Base-by-base conservation (phyloP, 2,797 vertebrate species). In the Mormyrops attenuatus region DNA sequence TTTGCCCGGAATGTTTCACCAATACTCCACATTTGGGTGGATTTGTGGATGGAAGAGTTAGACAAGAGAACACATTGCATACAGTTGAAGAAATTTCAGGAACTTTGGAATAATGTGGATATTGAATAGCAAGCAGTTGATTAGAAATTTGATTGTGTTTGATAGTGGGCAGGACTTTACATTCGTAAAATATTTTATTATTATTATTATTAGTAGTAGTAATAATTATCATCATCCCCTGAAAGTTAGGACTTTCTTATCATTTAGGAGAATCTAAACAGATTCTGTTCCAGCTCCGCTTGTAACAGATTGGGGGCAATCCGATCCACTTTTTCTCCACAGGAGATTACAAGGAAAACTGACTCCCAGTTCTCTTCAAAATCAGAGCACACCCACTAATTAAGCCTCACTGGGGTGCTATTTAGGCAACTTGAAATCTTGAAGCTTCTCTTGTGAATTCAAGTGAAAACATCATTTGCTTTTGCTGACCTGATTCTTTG, bases 401-500 rank as follows among this genome's bases (percentile, higher is more conserved):
- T 82, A 82, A 44, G 38, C 77, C 77, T 82, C 77, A 82, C 41
- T 82, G 41, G 77, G 41, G 77, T 82, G 41, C 77, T 82, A 82
- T 44, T 82, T 82, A 82, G 17, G 77, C 77, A 82, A 22, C 77
- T 47, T 82, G 77, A 82, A 82, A 22, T 82, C 77, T 82, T 82
- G 41, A 47, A 47, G 77, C 77, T 82, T n/a, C 77, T 82, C 77
- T 82, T 82, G 77, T 47, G 77, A 82, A 82, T 82, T 82, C 77
- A 47, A 82, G 77, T 82, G 38, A 47, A 82, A 82, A 82, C 77
- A 82, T 47, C 8, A 44, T 82, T 82, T 82, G 77, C 77, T 47
- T 82, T 82, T 82, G 17, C 77, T 47, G 38, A 82, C 77, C 77
- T 47, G 41, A 82, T 82, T 82, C 41, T 82, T 82, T 9, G 38